These are phyloP conservation scores for Erynnis tages DNA, from an alignment of 2,888 invertebrate species.

Conservation along the genomic window DNA sequence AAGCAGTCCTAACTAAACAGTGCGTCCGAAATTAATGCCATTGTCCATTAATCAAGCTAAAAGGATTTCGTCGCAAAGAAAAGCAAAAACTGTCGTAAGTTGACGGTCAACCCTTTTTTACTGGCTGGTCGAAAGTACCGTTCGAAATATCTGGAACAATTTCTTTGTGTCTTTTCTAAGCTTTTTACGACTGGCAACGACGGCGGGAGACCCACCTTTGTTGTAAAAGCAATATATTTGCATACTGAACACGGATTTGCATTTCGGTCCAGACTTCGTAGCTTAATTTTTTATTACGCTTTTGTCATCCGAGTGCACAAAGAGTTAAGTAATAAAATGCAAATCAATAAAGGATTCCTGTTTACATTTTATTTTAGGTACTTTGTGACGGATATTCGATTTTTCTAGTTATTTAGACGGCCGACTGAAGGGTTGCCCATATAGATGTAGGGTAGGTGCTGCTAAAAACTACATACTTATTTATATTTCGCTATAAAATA, in stretches of 20 bases:
- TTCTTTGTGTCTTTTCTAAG: slow-evolving; percentile 60
- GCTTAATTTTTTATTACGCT: slow-evolving; percentile 53
- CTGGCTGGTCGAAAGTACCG: slow-evolving; percentile 48
- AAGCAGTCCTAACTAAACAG: slow-evolving; percentile 53
- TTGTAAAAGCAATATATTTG: slow-evolving; percentile 65
- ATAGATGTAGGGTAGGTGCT: too few relatives aligned
- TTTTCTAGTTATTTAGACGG: slow-evolving; percentile 12
- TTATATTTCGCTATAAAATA: too few relatives aligned
- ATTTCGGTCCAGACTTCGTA: slow-evolving; percentile 56
- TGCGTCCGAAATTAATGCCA: slow-evolving; percentile 57
- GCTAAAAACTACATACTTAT: too few relatives aligned
- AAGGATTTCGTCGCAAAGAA: slow-evolving; percentile 66
- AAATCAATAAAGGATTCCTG: slow-evolving; percentile 43
- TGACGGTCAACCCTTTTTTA: slow-evolving; percentile 68
- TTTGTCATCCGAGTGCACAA: slow-evolving; percentile 48
- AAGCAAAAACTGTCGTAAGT: slow-evolving; percentile 59
- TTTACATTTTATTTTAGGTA: slow-evolving; percentile 27
- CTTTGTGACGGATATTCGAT: slow-evolving; percentile 12
- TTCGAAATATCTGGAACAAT: slow-evolving; percentile 68
- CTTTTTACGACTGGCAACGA: slow-evolving; percentile 63
- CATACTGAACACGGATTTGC: slow-evolving; percentile 72
- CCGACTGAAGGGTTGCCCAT: too few relatives aligned
- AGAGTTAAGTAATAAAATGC: slow-evolving; percentile 63
- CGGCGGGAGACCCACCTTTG: slow-evolving; percentile 57
- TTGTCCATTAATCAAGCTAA: slow-evolving; percentile 74